A percentile compares a stretch with the other conserved stretches of the same genome.
Conservation (phyloP, 2,113 vertebrate genomes). For the Arothron firmamentum region DNA sequence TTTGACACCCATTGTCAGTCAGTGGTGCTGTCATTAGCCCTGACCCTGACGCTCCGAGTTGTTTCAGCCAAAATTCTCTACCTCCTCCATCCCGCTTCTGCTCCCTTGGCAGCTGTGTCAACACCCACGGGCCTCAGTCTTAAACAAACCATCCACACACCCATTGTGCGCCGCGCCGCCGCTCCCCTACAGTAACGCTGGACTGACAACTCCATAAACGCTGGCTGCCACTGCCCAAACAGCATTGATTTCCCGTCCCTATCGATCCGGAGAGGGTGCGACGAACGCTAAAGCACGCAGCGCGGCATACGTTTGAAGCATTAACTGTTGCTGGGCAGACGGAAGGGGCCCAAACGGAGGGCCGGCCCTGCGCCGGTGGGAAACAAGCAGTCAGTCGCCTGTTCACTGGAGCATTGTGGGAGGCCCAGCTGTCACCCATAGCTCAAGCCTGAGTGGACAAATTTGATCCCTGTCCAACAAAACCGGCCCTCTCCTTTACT, state of each 20-base stretch:
- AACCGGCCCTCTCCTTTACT: slow-evolving; percentile 14
- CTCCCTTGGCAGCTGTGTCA: slow-evolving; percentile 74
- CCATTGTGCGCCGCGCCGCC: slow-evolving; percentile 54
- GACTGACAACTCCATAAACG: slow-evolving; percentile 63
- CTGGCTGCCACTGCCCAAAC: slow-evolving; percentile 63
- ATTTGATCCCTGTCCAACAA: slow-evolving; percentile 24
- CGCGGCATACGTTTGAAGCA: slow-evolving; percentile 46
- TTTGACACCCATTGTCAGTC: slow-evolving; percentile 32
- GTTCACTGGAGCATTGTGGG: slow-evolving; percentile 23
- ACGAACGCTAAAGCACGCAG: slow-evolving; percentile 53
- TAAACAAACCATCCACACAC: slow-evolving; percentile 67
- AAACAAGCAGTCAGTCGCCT: slow-evolving; percentile 42
- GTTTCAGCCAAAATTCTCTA: slow-evolving; percentile 51
- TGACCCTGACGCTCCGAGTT: slow-evolving; percentile 42
- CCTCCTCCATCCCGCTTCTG: slow-evolving; percentile 39
- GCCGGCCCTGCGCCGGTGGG: slow-evolving; percentile 25
- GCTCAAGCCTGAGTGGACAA: slow-evolving; percentile 26
- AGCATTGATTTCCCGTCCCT: slow-evolving; percentile 65
- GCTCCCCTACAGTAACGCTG: slow-evolving; percentile 54
- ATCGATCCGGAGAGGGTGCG: slow-evolving; percentile 62
- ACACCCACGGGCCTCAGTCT: slow-evolving; percentile 66
- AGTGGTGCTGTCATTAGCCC: slow-evolving; percentile 28
- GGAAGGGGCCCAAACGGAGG: slow-evolving; percentile 11
- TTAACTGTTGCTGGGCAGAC: slow-evolving; percentile 68
- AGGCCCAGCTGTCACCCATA: slow-evolving; percentile 52